Evolutionary conservation across 2,113 vertebrate species (phyloP).

Genomic region (Tetrax tetrax): DNA sequence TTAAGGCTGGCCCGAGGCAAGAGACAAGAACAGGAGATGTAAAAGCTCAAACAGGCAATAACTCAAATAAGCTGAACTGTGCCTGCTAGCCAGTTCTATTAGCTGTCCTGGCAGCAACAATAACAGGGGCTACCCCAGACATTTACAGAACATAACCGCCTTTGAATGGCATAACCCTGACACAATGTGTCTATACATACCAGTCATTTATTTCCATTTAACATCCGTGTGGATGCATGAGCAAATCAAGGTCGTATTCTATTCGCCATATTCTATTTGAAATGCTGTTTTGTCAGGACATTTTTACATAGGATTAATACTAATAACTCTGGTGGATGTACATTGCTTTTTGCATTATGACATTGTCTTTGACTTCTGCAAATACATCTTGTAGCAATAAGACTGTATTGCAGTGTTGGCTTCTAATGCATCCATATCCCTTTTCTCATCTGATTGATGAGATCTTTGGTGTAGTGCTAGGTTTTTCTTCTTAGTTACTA

Average conservation of each 20-base stretch:
- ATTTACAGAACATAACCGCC: not conserved
- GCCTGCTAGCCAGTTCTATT: not conserved
- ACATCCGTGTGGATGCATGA: not conserved
- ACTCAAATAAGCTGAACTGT: not conserved
- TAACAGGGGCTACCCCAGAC: not conserved
- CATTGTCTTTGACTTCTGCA: not conserved
- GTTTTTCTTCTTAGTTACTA: not conserved
- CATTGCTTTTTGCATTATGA: not conserved
- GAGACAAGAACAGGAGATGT: not conserved
- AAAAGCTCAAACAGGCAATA: not conserved
- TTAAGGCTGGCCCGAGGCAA: not conserved
- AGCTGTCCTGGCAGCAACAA: not conserved
- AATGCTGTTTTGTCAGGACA: not conserved
- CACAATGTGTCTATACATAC: not conserved
- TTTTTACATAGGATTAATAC: not conserved
- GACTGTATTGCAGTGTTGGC: not conserved
- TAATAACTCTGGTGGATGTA: not conserved
- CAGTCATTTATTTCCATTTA: not conserved
- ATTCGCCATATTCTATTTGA: not conserved
- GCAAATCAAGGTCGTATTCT: not conserved
- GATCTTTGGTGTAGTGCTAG: not conserved
- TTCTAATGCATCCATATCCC: not conserved
- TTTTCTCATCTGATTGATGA: not conserved
- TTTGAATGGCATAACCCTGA: not conserved
- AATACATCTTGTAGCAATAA: not conserved